These are phyloP conservation scores for Emmelina monodactyla DNA, from an alignment of 2,888 invertebrate species.

Conservation along the genomic window DNA sequence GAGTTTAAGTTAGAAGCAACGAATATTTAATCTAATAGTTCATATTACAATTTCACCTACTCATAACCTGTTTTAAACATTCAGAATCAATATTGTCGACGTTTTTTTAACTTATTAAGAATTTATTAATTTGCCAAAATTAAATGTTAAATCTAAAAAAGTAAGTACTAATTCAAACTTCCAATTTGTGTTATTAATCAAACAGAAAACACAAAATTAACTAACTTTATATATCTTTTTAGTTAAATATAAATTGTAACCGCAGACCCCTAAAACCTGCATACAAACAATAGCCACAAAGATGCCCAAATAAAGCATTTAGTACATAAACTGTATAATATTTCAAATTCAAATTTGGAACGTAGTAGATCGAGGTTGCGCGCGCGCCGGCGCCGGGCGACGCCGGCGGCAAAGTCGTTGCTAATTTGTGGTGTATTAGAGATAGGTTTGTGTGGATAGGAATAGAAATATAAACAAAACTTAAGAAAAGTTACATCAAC, in stretches of 20 bases:
- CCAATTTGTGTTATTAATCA: too few species aligned
- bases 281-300: conserved; percentile 18
- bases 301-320: conserved; percentile 31
- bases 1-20: too few species aligned
- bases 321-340: conserved; percentile 38
- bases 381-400: conserved; percentile 51
- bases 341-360: conserved; percentile 52
- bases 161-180: too few species aligned
- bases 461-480: too few species aligned
- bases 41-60: too few species aligned
- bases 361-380: conserved; percentile 22
- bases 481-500: too few species aligned
- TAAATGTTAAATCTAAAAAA: too few species aligned
- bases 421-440: conserved; percentile 16
- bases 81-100: too few species aligned
- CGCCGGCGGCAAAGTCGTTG: conserved; percentile 33
- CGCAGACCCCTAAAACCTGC: conserved; percentile 8
- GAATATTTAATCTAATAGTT: too few species aligned
- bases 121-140: too few species aligned
- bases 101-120: too few species aligned
- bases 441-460: conserved; percentile 21
- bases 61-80: too few species aligned
- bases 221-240: neutral
- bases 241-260: neutral
- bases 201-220: neutral